Conservation (phyloP, 2,113 vertebrate genomes). For the Riparia riparia region DNA sequence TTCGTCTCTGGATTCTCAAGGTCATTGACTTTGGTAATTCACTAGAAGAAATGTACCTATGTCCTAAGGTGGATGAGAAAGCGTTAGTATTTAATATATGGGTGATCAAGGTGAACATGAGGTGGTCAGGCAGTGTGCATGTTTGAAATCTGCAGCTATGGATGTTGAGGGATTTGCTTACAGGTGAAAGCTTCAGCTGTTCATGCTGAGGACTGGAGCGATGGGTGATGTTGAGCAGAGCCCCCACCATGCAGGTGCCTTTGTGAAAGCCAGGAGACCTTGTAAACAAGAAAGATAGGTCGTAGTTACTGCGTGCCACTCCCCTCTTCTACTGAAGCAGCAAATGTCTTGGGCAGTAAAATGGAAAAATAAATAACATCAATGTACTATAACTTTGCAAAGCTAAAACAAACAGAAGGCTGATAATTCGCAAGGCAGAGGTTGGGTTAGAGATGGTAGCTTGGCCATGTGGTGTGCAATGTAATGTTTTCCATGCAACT, state of each 20-base stretch:
- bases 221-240: background rate
- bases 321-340: background rate
- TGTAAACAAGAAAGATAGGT: background rate
- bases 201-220: background rate
- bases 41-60: background rate
- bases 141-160: background rate
- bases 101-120: background rate
- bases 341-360: background rate
- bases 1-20: background rate
- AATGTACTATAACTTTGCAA: background rate
- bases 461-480: accelerated
- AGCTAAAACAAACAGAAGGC: background rate
- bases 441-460: background rate
- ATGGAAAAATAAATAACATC: background rate
- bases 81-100: background rate
- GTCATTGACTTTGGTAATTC: background rate
- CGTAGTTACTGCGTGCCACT: background rate
- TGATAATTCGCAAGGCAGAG: background rate
- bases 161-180: background rate
- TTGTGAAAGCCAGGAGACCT: background rate
- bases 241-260: background rate
- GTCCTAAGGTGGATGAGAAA: background rate
- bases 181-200: background rate
- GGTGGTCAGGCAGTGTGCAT: accelerated
- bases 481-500: background rate